Conservation (phyloP, 2,113 vertebrate species). For the Clarias batrachus region DNA sequence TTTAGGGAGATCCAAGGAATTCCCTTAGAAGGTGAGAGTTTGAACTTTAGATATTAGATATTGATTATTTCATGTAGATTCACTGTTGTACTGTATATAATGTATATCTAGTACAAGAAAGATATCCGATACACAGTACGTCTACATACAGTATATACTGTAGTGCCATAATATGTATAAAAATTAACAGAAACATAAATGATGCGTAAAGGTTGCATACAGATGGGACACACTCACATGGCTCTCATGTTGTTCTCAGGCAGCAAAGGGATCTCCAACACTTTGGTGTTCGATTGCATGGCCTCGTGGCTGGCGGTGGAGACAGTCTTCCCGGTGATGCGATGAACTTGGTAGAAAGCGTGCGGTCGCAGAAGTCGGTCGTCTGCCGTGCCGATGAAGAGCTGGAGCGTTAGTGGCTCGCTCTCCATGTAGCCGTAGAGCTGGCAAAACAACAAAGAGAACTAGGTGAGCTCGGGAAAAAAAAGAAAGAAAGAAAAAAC, state of each 20-base stretch:
- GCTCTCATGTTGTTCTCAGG: constrained; percentile 96
- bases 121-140: neutral
- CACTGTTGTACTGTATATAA: neutral
- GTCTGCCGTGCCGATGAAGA: constrained; percentile 98
- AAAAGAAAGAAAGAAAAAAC: neutral
- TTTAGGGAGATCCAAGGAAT: neutral
- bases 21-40: too few relatives aligned
- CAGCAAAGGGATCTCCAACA: constrained; percentile 93
- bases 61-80: neutral
- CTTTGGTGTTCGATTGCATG: constrained; percentile 92
- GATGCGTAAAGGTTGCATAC: neutral
- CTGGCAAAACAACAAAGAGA: constrained; percentile 81
- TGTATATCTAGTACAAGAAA: neutral
- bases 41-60: neutral
- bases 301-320: constrained; percentile 94
- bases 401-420: constrained; percentile 92
- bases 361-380: constrained; percentile 94
- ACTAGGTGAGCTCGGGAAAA: constrained; percentile 62
- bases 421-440: constrained; percentile 92
- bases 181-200: neutral
- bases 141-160: neutral
- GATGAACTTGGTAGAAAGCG: constrained; percentile 98
- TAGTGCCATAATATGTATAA: neutral
- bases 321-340: constrained; percentile 96
- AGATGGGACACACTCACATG: constrained; percentile 80